phyloP scores from a whole-genome alignment of 2,797 vertebrate species.

The Poeciliopsis gracilis region DNA sequence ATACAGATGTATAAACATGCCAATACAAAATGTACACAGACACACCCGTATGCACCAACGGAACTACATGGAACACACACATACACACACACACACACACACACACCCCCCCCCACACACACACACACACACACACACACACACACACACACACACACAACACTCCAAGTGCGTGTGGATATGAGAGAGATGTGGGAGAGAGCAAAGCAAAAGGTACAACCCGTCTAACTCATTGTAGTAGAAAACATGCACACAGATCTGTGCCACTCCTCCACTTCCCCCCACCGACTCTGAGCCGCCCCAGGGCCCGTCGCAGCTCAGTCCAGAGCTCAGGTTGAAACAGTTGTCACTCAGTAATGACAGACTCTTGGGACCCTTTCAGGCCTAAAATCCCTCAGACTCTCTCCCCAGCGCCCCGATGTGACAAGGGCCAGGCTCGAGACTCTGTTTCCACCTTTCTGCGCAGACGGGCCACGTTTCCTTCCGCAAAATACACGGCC shows the following conservation, averaged over 20 bases:
- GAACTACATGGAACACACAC: slow-evolving; percentile 50
- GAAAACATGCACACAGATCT: slow-evolving; percentile 78
- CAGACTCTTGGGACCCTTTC: slow-evolving; percentile 65
- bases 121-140: too few species aligned
- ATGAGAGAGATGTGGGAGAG: slow-evolving; percentile 17
- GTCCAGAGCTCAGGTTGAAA: slow-evolving; percentile 65
- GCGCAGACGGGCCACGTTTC: slow-evolving; percentile 61
- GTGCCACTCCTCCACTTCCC: slow-evolving; percentile 78
- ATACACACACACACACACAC: too few species aligned
- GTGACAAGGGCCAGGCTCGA: slow-evolving; percentile 72
- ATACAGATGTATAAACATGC: slow-evolving; percentile 58
- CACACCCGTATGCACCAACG: slow-evolving; percentile 46
- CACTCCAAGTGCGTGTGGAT: background rate
- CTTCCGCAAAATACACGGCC: slow-evolving; percentile 67
- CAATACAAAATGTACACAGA: slow-evolving; percentile 49
- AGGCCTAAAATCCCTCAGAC: slow-evolving; percentile 47
- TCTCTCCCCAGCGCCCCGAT: slow-evolving; percentile 25
- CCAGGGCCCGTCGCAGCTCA: slow-evolving; percentile 53
- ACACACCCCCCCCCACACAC: too few species aligned
- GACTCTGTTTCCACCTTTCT: slow-evolving; percentile 61
- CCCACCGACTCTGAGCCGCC: slow-evolving; percentile 65
- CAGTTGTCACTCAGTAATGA: slow-evolving; percentile 75
- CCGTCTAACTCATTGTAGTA: slow-evolving; percentile 83
- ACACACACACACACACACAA: too few species aligned
- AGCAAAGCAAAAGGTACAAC: slow-evolving; percentile 70